Base-by-base conservation (phyloP, 2,113 vertebrate species). In the Orientallactaga bullata region DNA sequence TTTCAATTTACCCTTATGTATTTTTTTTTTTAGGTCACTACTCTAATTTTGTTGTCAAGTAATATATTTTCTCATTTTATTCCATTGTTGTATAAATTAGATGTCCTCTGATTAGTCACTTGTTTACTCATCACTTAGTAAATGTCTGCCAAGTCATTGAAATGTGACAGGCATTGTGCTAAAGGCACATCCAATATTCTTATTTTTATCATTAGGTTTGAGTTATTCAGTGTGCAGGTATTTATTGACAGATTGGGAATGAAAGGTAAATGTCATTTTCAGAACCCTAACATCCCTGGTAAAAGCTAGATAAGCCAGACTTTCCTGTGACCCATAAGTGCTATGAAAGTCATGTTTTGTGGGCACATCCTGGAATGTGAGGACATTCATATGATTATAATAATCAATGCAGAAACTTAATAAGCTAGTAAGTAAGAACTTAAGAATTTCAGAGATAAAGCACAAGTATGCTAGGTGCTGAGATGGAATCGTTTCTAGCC, bases 341-440 rank as follows among this genome's bases (percentile, higher is more conserved):
- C n/a, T 72, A 2, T n/a, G 55, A 55, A 11, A 60, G 42, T 5
- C 51, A 30, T 39, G 24, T 26, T 37, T 76, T 18, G n/a, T 11
- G 11, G 28, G 12, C 28, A 68, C 6, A 74, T 28, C 51, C 18
- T 85, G n/a, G 1, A 28, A 0, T 5, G 0, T 32, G 21, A 1
- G 72, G 24, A 7, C 20, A 37, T 39, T 21, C n/a, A 24, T 0
- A 15, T 7, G 1, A 28, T n/a, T 73, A 7, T 58, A 47, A 30
- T 21, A 30, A 20, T 26, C 66, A 88, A 69, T 47, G 21, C 7
- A 11, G 23, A 61, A 10, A 16, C 23, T 90, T 65, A n/a, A 65
- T 30, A 76, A 21, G 39, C 3, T 37, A 21, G 5, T 28, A 28
- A 3, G 15, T 58, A 1, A 63, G 90, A 72, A 63, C n/a, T 32